phyloP scores from a whole-genome alignment of 1,140 invertebrate species.

The Trialeurodes vaporariorum region DNA sequence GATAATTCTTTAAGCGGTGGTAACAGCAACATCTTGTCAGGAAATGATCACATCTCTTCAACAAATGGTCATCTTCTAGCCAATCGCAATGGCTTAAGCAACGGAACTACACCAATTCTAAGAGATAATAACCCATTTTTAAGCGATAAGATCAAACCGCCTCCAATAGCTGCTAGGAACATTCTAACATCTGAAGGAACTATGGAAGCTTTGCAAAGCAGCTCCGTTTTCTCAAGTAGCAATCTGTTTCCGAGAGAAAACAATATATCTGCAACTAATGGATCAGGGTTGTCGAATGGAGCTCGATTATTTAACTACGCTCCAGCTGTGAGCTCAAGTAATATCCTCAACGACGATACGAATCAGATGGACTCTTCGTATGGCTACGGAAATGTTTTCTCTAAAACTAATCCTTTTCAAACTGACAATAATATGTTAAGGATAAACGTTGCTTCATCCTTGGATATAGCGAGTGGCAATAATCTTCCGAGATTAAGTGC shows the following conservation, averaged over 20 bases:
- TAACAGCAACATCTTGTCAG: background rate
- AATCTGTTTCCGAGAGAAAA: background rate
- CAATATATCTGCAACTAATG: background rate
- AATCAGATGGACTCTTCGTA: background rate
- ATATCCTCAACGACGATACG: background rate
- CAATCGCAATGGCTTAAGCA: background rate
- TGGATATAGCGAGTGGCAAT: slow-evolving; percentile 13
- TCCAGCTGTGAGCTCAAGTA: background rate
- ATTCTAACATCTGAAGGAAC: background rate
- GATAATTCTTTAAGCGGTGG: background rate
- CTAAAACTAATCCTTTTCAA: background rate
- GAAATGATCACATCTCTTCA: background rate
- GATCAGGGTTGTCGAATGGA: background rate
- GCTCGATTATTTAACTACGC: background rate
- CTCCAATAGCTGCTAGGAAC: background rate
- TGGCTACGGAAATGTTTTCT: background rate
- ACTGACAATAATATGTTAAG: background rate
- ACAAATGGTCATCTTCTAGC: background rate
- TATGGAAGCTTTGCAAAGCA: background rate
- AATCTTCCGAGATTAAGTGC: slow-evolving; percentile 16
- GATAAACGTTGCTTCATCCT: slow-evolving; percentile 10
- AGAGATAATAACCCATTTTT: background rate
- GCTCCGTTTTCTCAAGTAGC: background rate
- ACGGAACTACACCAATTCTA: background rate
- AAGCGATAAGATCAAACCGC: background rate